Conservation (phyloP, 2,888 invertebrate genomes). For the Adelphocoris suturalis region DNA sequence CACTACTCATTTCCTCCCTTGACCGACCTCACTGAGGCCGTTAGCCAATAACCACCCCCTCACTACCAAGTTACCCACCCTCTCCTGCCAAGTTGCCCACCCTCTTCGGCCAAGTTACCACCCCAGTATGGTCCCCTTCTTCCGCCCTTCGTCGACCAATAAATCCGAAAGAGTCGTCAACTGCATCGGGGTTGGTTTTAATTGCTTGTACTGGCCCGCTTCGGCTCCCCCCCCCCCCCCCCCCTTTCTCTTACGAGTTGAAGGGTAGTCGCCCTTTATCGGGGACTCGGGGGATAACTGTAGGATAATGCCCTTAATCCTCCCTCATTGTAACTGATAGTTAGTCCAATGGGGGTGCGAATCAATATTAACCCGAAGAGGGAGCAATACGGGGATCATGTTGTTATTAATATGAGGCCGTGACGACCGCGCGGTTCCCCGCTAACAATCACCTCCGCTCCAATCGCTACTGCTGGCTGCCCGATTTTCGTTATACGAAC, state of each 20-base stretch:
- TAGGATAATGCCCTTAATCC: slow-evolving; percentile 13
- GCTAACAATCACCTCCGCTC: neutral
- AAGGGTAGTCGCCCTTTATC: slow-evolving; percentile 22
- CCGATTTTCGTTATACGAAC: neutral
- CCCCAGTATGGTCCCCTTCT: neutral
- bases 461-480: neutral
- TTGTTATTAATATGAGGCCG: slow-evolving; percentile 29
- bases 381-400: neutral
- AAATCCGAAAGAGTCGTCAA: slow-evolving; percentile 67
- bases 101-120: neutral
- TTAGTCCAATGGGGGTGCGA: neutral
- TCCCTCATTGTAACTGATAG: slow-evolving; percentile 35
- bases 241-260: neutral
- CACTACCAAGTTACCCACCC: neutral
- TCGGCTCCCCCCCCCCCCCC: too few species aligned
- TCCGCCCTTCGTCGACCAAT: slow-evolving; percentile 1
- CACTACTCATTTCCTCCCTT: neutral
- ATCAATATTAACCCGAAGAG: slow-evolving; percentile 18
- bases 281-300: slow-evolving; percentile 28
- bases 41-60: slow-evolving; percentile 12
- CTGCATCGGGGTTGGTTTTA: slow-evolving; percentile 63
- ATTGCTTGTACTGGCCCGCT: slow-evolving; percentile 57
- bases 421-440: slow-evolving; percentile 14
- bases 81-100: too few species aligned
- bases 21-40: neutral